Evolutionary conservation across 2,113 vertebrate species (phyloP), one percentile per base, ranked within the genome.

Genomic region (Stomatorhinus ivindoensis): DNA sequence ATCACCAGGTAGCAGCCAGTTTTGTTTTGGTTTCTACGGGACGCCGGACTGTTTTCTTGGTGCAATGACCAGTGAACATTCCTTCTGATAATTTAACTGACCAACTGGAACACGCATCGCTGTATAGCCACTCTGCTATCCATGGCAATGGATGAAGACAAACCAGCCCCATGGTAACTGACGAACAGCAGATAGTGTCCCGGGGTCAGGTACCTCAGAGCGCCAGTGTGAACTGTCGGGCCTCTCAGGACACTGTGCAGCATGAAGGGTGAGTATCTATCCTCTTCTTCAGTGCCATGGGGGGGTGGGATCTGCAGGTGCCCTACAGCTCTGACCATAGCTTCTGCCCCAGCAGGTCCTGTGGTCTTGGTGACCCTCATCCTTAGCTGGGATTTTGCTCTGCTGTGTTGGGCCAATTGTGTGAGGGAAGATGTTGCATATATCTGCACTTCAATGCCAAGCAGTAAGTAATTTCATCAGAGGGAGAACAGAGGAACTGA

Each of bases 381-480:
- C 39, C 11, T 89, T 7, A 44, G 31, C 84, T 58, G 61, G 46
- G 55, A n/a, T 44, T 27, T 89, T 11, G 13, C 39, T 27, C 50
- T 87, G 85, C 39, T 55, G 83, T 17, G 55, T 85, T 27, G 88
- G 55, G 80, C 55, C 76, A 55, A 5, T 61, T 89, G 88, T 21
- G 88, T 84, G 35, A 31, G 1, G 24, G 88, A 50, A 61, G 50
- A 44, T 15, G 80, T 35, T 8, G 53, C 85, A 3, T 89, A 84
- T n/a, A 85, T 89, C 24, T 89, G 88, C 55, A 89, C 80, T 10
- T 83, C 51, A 13, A 35, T 89, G 8, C 88, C 88, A 31, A 50
- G 58, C 31, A 46, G 88, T 89, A 61, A 89, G 88, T 47, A 61
- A 85, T 13, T 84, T 11, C 58, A 15, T 47, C 5, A 5, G 53